Evolutionary conservation across 2,113 vertebrate genomes (phyloP), one percentile per base, ranked within the genome.

Genomic region (Saccopteryx leptura): DNA sequence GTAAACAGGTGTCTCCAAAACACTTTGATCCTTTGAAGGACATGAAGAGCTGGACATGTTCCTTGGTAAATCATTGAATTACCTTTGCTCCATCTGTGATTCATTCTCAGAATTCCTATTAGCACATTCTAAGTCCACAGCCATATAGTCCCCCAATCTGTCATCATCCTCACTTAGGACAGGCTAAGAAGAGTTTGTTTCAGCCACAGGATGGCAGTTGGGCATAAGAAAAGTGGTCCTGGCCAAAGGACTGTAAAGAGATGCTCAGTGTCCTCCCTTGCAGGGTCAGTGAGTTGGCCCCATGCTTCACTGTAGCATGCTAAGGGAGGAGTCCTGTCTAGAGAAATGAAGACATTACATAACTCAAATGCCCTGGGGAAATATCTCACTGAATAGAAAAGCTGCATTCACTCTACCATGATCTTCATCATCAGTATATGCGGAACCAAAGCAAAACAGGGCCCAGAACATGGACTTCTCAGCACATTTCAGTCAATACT

Each of bases 261-360:
- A 56, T 31, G 31, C 21, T 31, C 1, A 1, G 13, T 7, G 11
- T 9, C 18, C 2, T 28, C 39, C 33, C 12, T 14, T 23, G 12
- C 0, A 21, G 31, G n/a, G 18, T 24, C 10, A 23, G 15, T 24
- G 50, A 33, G 5, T 31, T 17, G 0, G 19, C 23, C 7, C 0
- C 1, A 2, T 4, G 11, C 23, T 5, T 19, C n/a, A 82, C 78
- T 63, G 19, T 31, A n/a, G 28, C 48, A 56, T 2, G 10, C 54
- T 48, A 10, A 54, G 12, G 15, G 24, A 88, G 1, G 6, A 26
- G 18, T 66, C 61, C 11, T 9, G 1, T 39, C 50, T 28, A 23
- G 23, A 56, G n/a, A 54, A 87, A 21, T 18, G 7, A 61, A 39
- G 33, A 54, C 24, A 33, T 8, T 11, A 19, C 48, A 12, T 2